Base-by-base conservation (phyloP, 2,888 invertebrate species). In the Bugulina stolonifera region DNA sequence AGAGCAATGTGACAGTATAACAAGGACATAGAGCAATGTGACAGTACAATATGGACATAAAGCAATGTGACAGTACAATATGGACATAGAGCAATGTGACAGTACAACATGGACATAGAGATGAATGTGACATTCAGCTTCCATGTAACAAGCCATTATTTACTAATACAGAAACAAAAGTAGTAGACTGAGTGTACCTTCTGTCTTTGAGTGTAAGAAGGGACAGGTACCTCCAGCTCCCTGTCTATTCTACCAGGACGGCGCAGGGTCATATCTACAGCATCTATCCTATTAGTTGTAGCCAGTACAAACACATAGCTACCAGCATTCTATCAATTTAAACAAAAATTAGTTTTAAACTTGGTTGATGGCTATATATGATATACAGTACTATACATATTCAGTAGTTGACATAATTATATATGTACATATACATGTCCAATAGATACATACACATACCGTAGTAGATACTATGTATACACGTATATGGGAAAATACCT, bases 271-370 rank as follows among this genome's bases (percentile, higher is more conserved):
- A 89, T 86, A 82, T 94, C 92, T 73, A 96, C 86, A 54, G 87
- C 85, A 77, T 94, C 92, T 18, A 90, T 88, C 79, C 91, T 90
- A 72, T 90, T 90, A 0, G 91, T 91, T 0, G 91, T 91, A 0
- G 91, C 92, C 52, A 95, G 81, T 27, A 94, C 85, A 76, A 93
- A 89, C 0, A 92, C 88, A 75, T 14, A 93, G 93, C 0, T 91
- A 89, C 0, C 89, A 88, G 72, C 93, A 86, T 86, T 93, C 93
- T 72, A n/a, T n/a, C n/a, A n/a, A n/a, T n/a, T n/a, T n/a, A n/a
- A n/a, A n/a, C n/a, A n/a, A n/a, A n/a, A n/a, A n/a, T n/a, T n/a
- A n/a, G n/a, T n/a, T n/a, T n/a, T n/a, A n/a, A n/a, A n/a, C n/a
- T n/a, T n/a, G n/a, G n/a, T n/a, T n/a, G n/a, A n/a, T n/a, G n/a